Evolutionary conservation across 2,797 vertebrate species (phyloP).

Genomic region (Carapus acus): DNA sequence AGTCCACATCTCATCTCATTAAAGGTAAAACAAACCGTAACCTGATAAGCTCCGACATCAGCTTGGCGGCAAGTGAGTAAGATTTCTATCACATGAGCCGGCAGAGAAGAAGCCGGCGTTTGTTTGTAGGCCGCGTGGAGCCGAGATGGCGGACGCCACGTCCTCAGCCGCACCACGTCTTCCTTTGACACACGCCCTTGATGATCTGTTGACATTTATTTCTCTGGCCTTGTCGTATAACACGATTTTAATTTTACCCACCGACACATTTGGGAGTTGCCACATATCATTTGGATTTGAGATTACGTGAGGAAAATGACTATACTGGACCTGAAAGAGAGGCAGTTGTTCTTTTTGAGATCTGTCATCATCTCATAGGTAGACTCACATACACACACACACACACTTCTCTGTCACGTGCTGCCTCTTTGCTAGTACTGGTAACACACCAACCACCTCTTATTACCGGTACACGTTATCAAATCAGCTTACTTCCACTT

Average conservation of each 20-base stretch:
- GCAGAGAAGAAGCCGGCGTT: conserved; percentile 1
- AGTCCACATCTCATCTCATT: no score
- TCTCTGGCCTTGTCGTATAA: no score
- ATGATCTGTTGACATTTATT: conserved; percentile 51
- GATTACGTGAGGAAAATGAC: no score
- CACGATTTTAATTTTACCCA: conserved; percentile 1
- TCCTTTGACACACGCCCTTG: conserved; percentile 42
- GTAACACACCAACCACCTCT: conserved; percentile 18
- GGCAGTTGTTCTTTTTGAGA: not conserved
- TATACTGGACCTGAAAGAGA: not conserved
- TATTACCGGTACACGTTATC: conserved; percentile 1
- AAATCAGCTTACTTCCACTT: conserved; percentile 6
- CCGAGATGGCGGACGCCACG: not conserved
- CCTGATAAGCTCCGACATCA: conserved; percentile 7
- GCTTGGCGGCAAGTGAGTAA: conserved; percentile 2
- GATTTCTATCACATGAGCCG: conserved; percentile 2
- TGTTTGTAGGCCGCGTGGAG: not conserved
- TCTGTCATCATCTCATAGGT: not conserved
- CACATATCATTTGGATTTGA: no score
- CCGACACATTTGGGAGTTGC: conserved; percentile 4
- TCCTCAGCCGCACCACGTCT: conserved; percentile 22
- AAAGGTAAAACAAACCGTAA: not conserved
- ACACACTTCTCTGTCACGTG: no score
- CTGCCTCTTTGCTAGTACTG: no score
- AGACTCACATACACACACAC: no score